Base-by-base conservation (phyloP, 53 echinoderm and acorn worm species). In the Temnopleurus reevesii region DNA sequence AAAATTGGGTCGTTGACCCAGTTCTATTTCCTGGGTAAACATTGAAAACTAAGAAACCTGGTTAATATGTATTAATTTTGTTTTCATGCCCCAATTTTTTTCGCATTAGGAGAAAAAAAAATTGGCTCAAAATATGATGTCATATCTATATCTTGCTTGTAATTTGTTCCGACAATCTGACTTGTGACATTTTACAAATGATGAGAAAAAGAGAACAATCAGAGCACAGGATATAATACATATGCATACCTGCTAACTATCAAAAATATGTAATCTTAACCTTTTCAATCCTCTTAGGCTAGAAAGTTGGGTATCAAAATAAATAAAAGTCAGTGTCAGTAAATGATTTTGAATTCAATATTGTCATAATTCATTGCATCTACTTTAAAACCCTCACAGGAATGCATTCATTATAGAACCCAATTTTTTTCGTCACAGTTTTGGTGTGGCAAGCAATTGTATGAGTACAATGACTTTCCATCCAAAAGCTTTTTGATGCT, bases 1-100 rank as follows among this genome's bases (percentile, higher is more conserved):
- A 60, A 59, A 85, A 85, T 34, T 85, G 46, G 85, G 85, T 46
- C 58, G 24, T 17, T 85, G 85, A 85, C 85, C 85, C 60, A 85
- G 43, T 85, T 85, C 55, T 13, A 35, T 83, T 83, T 83, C 83
- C 83, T 83, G 83, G 35, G 83, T 83, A 55, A 83, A 83, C 53
- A 83, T 55, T 54, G 83, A 35, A 56, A 55, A 8, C 31, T 36
- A 55, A 83, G 38, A 54, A 56, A 83, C 55, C 41, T 21, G 83
- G 83, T 83, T 79, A 47, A 79, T 79, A 13, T 26, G 45, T 79
- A 79, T 24, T 79, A 79, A 49, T 79, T 47, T 79, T 79, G 79
- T 79, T 79, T 79, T 79, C 46, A 79, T 79, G 79, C 79, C 79
- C 79, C 79, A 79, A 79, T 79, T 79, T 47, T 49, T 19, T n/a